phyloP scores from a whole-genome alignment of 2,113 vertebrate species.

The Bubalus kerabau region DNA sequence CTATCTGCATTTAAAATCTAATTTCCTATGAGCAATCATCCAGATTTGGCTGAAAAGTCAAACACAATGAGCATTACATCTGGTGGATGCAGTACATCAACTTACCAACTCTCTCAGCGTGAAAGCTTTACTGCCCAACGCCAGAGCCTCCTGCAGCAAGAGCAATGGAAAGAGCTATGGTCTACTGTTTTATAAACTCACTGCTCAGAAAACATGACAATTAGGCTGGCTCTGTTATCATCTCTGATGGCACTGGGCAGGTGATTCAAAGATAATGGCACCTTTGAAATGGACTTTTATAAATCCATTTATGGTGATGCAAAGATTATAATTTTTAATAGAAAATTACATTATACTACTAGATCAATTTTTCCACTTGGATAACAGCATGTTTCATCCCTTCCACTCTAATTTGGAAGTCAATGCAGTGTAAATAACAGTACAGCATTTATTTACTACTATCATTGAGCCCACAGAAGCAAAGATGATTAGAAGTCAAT shows the following conservation, averaged over 20 bases:
- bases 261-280: constrained; percentile 58
- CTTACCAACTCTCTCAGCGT: not conserved
- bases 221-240: constrained; percentile 41
- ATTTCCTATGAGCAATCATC: constrained; percentile 61
- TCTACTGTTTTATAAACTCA: constrained; percentile 23
- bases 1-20: constrained; percentile 58
- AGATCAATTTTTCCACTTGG: constrained; percentile 1
- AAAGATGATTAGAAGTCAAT: constrained; percentile 35
- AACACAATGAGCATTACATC: constrained; percentile 44
- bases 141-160: not conserved
- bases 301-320: not conserved
- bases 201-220: constrained; percentile 1
- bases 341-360: constrained; percentile 38
- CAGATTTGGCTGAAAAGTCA: constrained; percentile 27
- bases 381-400: constrained; percentile 48
- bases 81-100: constrained; percentile 40
- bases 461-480: constrained; percentile 46
- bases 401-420: constrained; percentile 56
- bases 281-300: constrained; percentile 20
- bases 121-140: not conserved
- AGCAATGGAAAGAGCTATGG: not conserved
- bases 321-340: constrained; percentile 59
- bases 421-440: constrained; percentile 55
- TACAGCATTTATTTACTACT: constrained; percentile 26
- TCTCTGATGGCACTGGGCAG: not conserved